phyloP scores from a whole-genome alignment of 2,113 vertebrate species.

The Malurus cyaneus region DNA sequence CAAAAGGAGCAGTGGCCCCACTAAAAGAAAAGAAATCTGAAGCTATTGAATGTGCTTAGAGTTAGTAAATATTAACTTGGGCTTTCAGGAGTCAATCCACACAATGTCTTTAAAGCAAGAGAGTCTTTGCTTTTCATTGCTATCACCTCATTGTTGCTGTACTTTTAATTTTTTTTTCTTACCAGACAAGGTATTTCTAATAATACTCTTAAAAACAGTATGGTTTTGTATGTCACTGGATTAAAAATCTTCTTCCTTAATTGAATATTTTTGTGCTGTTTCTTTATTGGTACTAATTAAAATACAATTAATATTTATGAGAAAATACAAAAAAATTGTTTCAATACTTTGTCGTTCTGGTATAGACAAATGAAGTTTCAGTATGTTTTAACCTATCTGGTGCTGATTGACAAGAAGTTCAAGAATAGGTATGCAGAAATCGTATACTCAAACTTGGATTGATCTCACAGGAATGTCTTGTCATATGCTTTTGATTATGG shows the following conservation, averaged over 20 bases:
- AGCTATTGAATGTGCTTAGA: constrained; percentile 38
- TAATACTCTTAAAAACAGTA: not conserved
- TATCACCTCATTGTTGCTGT: not conserved
- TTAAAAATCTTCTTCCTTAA: not conserved
- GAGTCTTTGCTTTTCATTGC: not conserved
- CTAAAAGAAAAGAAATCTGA: constrained; percentile 31
- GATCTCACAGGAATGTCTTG: not conserved
- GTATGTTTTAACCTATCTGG: not conserved
- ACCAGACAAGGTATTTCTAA: not conserved
- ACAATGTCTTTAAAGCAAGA: not conserved
- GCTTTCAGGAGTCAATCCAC: constrained; percentile 2
- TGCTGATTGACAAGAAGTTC: not conserved
- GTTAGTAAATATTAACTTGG: constrained; percentile 60
- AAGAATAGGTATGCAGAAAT: not conserved
- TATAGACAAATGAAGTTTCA: not conserved
- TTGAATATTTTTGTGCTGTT: not conserved
- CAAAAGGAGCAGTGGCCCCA: constrained; percentile 34
- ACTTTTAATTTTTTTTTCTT: not conserved
- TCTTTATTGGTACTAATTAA: not conserved
- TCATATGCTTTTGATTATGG: not conserved
- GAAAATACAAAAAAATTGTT: not conserved
- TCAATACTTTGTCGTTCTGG: not conserved
- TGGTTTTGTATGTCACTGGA: not conserved
- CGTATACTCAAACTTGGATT: not conserved
- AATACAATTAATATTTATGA: not conserved